These are phyloP conservation scores for Halichoerus grypus DNA, from an alignment of 2,113 vertebrate species.

Conservation along the genomic window DNA sequence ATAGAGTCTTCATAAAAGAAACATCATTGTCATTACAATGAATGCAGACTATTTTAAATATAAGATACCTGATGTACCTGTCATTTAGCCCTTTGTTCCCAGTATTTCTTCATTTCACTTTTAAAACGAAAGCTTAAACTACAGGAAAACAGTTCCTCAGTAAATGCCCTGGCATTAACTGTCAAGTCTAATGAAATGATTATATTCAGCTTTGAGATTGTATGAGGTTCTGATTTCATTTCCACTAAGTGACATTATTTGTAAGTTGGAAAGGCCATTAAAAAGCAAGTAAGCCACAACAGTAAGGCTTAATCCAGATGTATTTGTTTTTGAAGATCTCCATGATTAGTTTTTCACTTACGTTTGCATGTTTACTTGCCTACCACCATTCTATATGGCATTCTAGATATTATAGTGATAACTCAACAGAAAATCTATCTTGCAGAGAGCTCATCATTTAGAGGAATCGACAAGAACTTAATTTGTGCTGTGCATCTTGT, in stretches of 20 bases:
- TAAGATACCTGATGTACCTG: not conserved
- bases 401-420: not conserved
- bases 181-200: not conserved
- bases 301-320: not conserved
- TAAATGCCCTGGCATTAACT: not conserved
- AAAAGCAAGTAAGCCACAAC: not conserved
- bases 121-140: not conserved
- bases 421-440: slow-evolving; percentile 37
- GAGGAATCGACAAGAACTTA: slow-evolving; percentile 35
- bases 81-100: not conserved
- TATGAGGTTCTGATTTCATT: not conserved
- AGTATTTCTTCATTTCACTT: slow-evolving; percentile 18
- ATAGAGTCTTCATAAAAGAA: not conserved
- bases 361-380: slow-evolving; percentile 19
- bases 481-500: slow-evolving; percentile 47
- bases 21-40: not conserved
- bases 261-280: not conserved
- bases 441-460: slow-evolving; percentile 26
- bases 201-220: not conserved
- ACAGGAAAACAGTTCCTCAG: not conserved
- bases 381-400: not conserved
- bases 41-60: slow-evolving; percentile 17
- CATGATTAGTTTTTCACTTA: not conserved
- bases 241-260: slow-evolving; percentile 32
- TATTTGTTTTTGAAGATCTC: not conserved